Base-by-base conservation (phyloP, 2,797 vertebrate species). In the Acipenser ruthenus region DNA sequence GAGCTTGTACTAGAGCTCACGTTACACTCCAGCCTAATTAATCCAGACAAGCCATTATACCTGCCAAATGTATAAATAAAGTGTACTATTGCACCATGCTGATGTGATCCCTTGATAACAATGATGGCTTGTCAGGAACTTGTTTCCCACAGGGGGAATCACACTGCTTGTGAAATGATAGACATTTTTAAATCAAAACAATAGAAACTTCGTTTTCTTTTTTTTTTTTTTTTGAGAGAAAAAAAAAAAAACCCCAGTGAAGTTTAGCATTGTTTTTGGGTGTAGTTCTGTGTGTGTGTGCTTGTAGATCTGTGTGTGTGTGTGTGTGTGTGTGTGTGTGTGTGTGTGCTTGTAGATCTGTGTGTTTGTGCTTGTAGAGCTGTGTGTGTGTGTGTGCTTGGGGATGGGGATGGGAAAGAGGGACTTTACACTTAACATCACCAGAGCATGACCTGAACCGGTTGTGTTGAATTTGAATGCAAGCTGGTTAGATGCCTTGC, bases 1-100 rank as follows among this genome's bases (percentile, higher is more conserved):
- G 73, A 70, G 65, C 76, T 83, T 80, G 75, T 79, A 63, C 74
- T 76, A 75, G 76, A 75, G 77, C 82, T 86, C 76, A 72, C 68
- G 73, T 80, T 87, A 83, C 84, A 83, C 75, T 69, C 53, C 75
- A 74, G 73, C 82, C 82, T 85, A 84, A 85, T 89, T 87, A 87
- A 86, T 83, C 73, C 65, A 80, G 82, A 84, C 72, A 80, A 80
- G 69, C 60, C 70, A 84, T 79, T 75, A 66, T 80, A 80, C 77
- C 74, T 74, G 73, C 78, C 82, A 86, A 77, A 77, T 75, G 68
- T 74, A 75, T 79, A 81, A 88, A 83, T 79, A 81, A 83, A 82
- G 79, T 77, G 73, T 77, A 70, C 65, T 70, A 65, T 72, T 83
- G 77, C 75, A 61, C 66, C 75, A 70, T 80, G 78, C 78, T 78